These are phyloP conservation scores for Liodrosophila aerea DNA, from an alignment of 2,888 invertebrate genomes.

Conservation along the genomic window DNA sequence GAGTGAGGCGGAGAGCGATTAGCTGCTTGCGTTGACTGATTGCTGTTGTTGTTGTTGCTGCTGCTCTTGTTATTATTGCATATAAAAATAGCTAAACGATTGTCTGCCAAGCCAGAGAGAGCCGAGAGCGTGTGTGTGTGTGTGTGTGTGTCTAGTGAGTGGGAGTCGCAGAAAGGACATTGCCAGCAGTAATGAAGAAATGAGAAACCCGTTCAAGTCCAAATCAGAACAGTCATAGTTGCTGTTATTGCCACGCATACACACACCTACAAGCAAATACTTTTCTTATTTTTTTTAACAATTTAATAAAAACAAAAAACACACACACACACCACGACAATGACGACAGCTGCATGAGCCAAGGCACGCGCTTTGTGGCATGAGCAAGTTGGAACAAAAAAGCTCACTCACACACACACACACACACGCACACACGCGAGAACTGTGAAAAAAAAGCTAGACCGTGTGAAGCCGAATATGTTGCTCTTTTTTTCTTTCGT, in stretches of 20 bases:
- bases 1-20: slow-evolving; percentile 26
- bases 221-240: slow-evolving; percentile 23
- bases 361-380: slow-evolving; percentile 56
- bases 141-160: slow-evolving; percentile 19
- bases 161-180: slow-evolving; percentile 41
- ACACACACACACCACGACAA: slow-evolving; percentile 19
- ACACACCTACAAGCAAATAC: slow-evolving; percentile 2
- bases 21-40: slow-evolving; percentile 11
- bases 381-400: slow-evolving; percentile 32
- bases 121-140: not conserved
- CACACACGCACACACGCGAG: slow-evolving; percentile 16
- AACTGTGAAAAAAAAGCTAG: slow-evolving; percentile 26
- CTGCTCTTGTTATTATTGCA: slow-evolving; percentile 29
- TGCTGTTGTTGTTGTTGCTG: slow-evolving; percentile 12
- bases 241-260: slow-evolving; percentile 13
- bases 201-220: slow-evolving; percentile 15
- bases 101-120: slow-evolving; percentile 27
- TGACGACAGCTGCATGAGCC: slow-evolving; percentile 46
- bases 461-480: slow-evolving; percentile 25
- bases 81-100: slow-evolving; percentile 50
- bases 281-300: slow-evolving; percentile 23
- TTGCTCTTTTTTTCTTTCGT: slow-evolving; percentile 13
- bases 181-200: slow-evolving; percentile 1
- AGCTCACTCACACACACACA: slow-evolving; percentile 29
- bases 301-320: slow-evolving; percentile 49